Conservation (phyloP, 2,113 vertebrate genomes). For the Alces alces region DNA sequence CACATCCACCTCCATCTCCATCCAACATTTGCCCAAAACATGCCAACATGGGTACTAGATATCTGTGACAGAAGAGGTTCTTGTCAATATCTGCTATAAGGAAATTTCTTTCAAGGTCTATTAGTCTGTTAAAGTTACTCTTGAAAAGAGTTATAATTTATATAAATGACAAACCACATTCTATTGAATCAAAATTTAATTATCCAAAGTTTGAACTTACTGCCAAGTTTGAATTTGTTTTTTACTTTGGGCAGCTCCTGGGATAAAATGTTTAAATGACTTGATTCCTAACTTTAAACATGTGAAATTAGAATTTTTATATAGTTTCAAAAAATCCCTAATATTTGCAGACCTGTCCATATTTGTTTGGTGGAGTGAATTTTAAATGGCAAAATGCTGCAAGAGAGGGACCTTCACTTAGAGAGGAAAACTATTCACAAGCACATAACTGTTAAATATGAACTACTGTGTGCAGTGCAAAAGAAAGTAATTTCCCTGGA, state of each 20-base stretch:
- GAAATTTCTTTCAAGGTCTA: neutral
- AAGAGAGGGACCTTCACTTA: slow-evolving; percentile 20
- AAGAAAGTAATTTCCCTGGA: neutral
- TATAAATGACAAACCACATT: neutral
- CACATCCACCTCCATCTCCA: neutral
- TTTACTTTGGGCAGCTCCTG: neutral
- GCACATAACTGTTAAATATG: neutral
- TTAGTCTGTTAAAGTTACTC: neutral
- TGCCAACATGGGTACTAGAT: neutral
- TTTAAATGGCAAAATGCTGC: slow-evolving; percentile 36
- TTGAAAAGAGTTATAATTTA: neutral
- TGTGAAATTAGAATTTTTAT: slow-evolving; percentile 2
- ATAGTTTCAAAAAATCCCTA: neutral
- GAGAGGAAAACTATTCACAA: neutral
- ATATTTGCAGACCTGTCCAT: neutral
- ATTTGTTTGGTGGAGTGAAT: neutral
- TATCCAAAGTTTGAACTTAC: slow-evolving; percentile 42
- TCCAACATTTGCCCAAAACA: neutral
- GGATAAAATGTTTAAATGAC: slow-evolving; percentile 36
- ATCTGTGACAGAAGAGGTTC: neutral
- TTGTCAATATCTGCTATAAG: neutral
- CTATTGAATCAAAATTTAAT: slow-evolving; percentile 32
- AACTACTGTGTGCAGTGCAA: neutral
- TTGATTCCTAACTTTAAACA: slow-evolving; percentile 10
- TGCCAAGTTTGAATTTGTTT: neutral